phyloP scores from a whole-genome alignment of 2,888 invertebrate species.

The Dusona sp. region DNA sequence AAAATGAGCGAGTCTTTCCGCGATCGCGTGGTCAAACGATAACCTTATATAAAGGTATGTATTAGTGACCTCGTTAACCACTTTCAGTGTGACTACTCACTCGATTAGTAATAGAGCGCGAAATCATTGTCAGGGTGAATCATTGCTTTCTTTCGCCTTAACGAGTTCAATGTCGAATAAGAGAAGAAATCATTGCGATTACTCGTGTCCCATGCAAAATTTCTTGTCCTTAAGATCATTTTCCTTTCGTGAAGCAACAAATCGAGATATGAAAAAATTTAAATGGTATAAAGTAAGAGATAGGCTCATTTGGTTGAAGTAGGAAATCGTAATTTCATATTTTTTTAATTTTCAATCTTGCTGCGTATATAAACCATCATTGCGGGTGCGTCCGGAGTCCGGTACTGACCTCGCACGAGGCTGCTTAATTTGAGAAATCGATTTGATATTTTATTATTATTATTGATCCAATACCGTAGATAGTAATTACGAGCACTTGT shows the following conservation, averaged over 20 bases:
- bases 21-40: slow-evolving; percentile 43
- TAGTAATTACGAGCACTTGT: too few relatives aligned
- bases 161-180: slow-evolving; percentile 5
- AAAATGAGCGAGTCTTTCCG: slow-evolving; percentile 49
- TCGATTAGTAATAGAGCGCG: slow-evolving; percentile 65
- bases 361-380: too few relatives aligned
- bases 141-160: slow-evolving; percentile 48
- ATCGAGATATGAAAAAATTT: too few relatives aligned
- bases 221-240: neutral
- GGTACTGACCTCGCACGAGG: too few relatives aligned
- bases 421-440: too few relatives aligned
- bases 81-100: slow-evolving; percentile 62
- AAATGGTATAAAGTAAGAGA: too few relatives aligned
- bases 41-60: neutral
- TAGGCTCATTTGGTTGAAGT: too few relatives aligned
- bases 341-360: too few relatives aligned
- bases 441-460: too few relatives aligned
- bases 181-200: slow-evolving; percentile 1
- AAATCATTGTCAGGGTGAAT: slow-evolving; percentile 63
- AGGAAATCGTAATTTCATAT: too few relatives aligned
- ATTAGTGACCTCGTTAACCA: slow-evolving; percentile 59
- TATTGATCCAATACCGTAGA: too few relatives aligned
- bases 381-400: too few relatives aligned
- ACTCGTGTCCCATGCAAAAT: neutral
- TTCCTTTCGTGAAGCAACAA: neutral